Evolutionary conservation across 2,113 vertebrate species (phyloP), one percentile per base, ranked within the genome.

Genomic region (Cranoglanis bouderius): DNA sequence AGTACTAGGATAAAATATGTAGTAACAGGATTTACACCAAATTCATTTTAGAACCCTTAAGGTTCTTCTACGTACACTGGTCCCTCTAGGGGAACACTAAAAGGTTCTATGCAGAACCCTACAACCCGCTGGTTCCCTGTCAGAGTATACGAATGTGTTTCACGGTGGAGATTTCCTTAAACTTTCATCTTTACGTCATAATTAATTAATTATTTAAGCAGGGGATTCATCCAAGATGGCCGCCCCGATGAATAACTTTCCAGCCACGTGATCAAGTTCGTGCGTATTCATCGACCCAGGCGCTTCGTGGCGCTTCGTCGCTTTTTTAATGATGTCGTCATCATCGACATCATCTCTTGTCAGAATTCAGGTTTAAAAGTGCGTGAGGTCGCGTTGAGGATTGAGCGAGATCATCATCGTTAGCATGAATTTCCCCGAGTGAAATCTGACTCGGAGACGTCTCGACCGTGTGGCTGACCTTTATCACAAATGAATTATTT

Each of bases 401-500:
- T 92, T 75, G 67, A 84, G 29, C 29, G 24, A 8, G 86, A 89
- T 92, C 90, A 32, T 43, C 43, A 5, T n/a, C 21, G 1, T 26
- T 92, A 91, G 6, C 57, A 59, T 59, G 81, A 65, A 46, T 49
- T 38, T 90, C 49, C 90, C 84, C 40, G 78, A 46, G 78, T 55
- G 61, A 91, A 91, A 87, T 91, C 65, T 83, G 46, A 67, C 38
- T 83, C 77, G 1, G 88, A 85, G 88, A 88, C 63, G 91, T 87
- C 89, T 87, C 84, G 75, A 91, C 93, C 94, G 92, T 90, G 89
- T 59, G 86, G 89, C 88, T 95, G 94, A 95, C 94, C 94, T 95
- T 95, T 94, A 91, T 88, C 90, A 87, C 93, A 93, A 94, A 94
- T 94, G 88, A 94, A 94, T 94, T 92, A 94, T 95, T 95, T 95